Base-by-base conservation (phyloP, 2,888 invertebrate genomes). In the Pseudanteris insignis region DNA sequence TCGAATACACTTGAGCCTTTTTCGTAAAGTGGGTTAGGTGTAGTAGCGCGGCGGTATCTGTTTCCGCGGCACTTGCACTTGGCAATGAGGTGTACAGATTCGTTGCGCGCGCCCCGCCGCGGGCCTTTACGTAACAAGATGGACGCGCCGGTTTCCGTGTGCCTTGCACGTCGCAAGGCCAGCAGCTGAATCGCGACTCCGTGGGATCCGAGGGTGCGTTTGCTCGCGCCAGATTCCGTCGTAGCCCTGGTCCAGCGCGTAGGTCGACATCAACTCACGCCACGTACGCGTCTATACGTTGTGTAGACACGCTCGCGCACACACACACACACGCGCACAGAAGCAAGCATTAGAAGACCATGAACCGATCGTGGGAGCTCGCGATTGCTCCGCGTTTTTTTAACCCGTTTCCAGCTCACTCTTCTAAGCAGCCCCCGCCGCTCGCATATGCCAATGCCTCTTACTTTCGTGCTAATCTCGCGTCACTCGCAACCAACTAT, bases 81-180 rank as follows among this genome's bases (percentile, higher is more conserved):
- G 53, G 60, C 60, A 60, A 53, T 53, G 47, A 47, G 53, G 53
- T 53, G 30, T 48, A 43, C 41, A 48, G 60, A 60, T 12, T 11
- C 30, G 30, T 7, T n/a, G 5, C 26, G 47, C 29, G 36, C 47
- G 46, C 40, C 33, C 46, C 40, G 34, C 54, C 36, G 37, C 38
- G 58, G 67, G 69, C 60, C 64, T 70, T 79, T 79, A 76, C 78
- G 78, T 77, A 79, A 79, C 75, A 79, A 78, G 76, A 79, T 79
- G 79, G 77, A 76, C 73, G 76, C 69, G 57, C 61, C 64, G 67
- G 74, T 77, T 77, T 77, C 77, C 77, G 77, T 76, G 66, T 61
- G 55, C 61, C 61, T 61, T 65, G 62, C 64, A 62, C 65, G 65
- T 43, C 25, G 54, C 65, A 65, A 65, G 65, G 65, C 60, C 61